Evolutionary conservation across 2,113 vertebrate genomes (phyloP), one percentile per base, ranked within the genome.

Genomic region (Lasiurus cinereus): DNA sequence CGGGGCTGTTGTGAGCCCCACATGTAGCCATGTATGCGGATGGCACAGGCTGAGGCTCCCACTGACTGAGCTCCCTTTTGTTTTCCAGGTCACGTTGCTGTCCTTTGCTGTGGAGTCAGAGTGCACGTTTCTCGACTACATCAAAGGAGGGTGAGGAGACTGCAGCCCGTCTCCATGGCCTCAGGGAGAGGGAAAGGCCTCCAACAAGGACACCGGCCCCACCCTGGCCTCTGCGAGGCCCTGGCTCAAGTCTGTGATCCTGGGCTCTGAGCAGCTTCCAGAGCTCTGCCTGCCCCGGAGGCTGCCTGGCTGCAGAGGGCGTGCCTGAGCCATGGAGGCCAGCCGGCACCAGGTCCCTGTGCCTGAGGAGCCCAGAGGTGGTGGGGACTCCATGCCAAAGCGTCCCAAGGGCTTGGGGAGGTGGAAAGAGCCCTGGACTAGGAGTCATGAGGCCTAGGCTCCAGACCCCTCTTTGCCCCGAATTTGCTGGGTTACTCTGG

Each of bases 91-190:
- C 93, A 99, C 99, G 0, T 98, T 99, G 94, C 98, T 99, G 29
- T 99, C 99, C 0, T 99, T 99, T 33, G 98, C 99, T 0, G 99
- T 99, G 97, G 99, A 99, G 96, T 99, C 99, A 0, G 99, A 99
- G 96, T 99, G 98, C 94, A 99, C 99, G 0, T 99, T 99, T 97
- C 98, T 99, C 52, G 99, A 99, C 97, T 99, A 99, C 98, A 99
- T 99, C 97, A 99, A 99, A 98, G 99, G 99, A 98, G 99, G 99
- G 99, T 99, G 98, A 99, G 99, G 95, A 27, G 64, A 69, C 24
- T 19, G 11, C 2, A 36, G 64, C 12, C 19, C 1, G 16, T 27
- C 48, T 62, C 74, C 15, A 22, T 43, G 64, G 70, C 43, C 59
- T 33, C 6, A 0, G 77, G 72, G 69, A 22, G 54, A 21, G 69